These are phyloP conservation scores for Lagocephalus sceleratus DNA, from an alignment of 2,797 vertebrate genomes.

Conservation along the genomic window DNA sequence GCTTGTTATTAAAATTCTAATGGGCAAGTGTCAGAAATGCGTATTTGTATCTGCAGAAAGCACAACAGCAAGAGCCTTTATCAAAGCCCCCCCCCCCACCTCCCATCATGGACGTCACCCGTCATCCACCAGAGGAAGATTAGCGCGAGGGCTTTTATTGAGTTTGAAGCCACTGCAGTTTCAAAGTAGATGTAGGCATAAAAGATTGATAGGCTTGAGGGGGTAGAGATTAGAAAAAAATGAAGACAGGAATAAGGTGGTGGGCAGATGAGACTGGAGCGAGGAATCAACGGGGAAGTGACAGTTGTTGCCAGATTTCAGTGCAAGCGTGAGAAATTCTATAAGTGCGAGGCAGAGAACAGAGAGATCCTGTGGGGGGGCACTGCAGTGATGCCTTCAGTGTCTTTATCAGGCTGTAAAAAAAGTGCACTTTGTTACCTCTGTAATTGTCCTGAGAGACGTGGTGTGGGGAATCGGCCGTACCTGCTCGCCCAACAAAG, in stretches of 20 bases:
- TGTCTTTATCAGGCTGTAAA: conserved; percentile 67
- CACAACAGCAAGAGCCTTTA: conserved; percentile 23
- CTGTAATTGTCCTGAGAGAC: conserved; percentile 56
- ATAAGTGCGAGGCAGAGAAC: conserved; percentile 15
- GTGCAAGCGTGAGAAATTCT: conserved; percentile 23
- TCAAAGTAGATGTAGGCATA: conserved; percentile 26
- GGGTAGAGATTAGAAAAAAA: conserved; percentile 14
- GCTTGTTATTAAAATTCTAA: conserved; percentile 30
- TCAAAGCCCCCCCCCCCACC: conserved; percentile 11
- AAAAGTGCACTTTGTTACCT: conserved; percentile 53
- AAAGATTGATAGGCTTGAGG: conserved; percentile 26
- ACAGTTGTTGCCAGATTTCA: conserved; percentile 15
- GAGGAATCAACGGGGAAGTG: conserved; percentile 4
- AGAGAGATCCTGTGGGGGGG: conserved; percentile 17
- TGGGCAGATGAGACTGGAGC: conserved; percentile 8
- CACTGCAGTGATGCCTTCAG: conserved; percentile 41
- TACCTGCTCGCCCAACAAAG: conserved; percentile 49
- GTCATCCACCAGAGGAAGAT: conserved; percentile 41
- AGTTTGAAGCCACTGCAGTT: conserved; percentile 28
- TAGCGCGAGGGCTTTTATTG: conserved; percentile 37
- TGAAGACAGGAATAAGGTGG: conserved; percentile 6
- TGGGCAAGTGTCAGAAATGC: conserved; percentile 48
- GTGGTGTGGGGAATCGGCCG: conserved; percentile 18
- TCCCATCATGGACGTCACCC: conserved; percentile 12
- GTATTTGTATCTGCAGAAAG: conserved; percentile 39